Percentiles rank a stretch among this genome's conserved stretches.
phyloP scores from a whole-genome alignment of 2,888 invertebrate genomes.

The Euzophera pinguis region DNA sequence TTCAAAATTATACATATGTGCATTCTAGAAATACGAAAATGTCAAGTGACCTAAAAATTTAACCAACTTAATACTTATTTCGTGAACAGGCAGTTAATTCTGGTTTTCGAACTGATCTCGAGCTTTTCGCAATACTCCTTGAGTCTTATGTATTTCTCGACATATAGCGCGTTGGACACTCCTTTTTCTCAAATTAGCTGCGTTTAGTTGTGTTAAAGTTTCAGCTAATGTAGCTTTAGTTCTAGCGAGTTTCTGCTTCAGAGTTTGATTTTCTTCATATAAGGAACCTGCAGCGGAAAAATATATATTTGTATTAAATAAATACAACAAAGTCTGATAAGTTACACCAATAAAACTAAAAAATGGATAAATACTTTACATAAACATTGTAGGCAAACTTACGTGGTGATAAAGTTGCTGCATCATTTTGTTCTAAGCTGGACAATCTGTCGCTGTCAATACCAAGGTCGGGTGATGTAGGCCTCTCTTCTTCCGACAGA shows the following conservation, averaged over 20 bases:
- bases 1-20: too few relatives aligned
- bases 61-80: too few relatives aligned
- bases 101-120: conserved; percentile 84
- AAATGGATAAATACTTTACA: too few relatives aligned
- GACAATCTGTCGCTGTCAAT: conserved; percentile 90
- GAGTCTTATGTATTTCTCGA: conserved; percentile 88
- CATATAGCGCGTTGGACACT: conserved; percentile 91
- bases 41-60: too few relatives aligned
- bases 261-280: conserved; percentile 83
- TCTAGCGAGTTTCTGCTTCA: conserved; percentile 84
- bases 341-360: too few relatives aligned
- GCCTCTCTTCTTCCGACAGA: conserved; percentile 62
- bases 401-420: conserved; percentile 65
- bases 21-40: too few relatives aligned
- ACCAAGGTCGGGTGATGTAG: conserved; percentile 91
- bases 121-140: conserved; percentile 86
- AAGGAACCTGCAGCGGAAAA: conserved; percentile 47
- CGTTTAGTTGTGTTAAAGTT: conserved; percentile 86
- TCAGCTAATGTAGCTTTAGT: conserved; percentile 88
- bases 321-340: too few relatives aligned
- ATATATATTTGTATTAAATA: too few relatives aligned
- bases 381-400: conserved; percentile 38
- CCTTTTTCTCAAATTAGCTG: conserved; percentile 89
- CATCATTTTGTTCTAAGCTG: conserved; percentile 81
- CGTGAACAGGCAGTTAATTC: conserved; percentile 12